These are phyloP conservation scores for Cyprinodon brontotheroides DNA, from an alignment of 2,113 vertebrate genomes.

Conservation along the genomic window DNA sequence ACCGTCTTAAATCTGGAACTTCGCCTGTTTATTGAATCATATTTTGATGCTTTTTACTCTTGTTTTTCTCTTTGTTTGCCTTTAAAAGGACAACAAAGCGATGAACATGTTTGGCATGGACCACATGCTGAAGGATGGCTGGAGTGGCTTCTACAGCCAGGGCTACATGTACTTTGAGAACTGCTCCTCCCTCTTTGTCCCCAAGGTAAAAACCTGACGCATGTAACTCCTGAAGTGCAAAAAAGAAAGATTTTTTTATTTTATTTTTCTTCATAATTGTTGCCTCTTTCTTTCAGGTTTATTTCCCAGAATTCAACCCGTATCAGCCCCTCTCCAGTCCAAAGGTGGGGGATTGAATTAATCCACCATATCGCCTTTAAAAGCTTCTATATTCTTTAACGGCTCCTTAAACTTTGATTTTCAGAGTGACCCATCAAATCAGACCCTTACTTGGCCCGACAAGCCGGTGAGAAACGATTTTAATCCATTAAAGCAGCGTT, in stretches of 20 bases:
- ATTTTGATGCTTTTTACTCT: background rate
- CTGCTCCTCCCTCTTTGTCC: constrained; percentile 85
- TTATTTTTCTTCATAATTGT: too few species aligned
- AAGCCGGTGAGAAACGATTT: constrained; percentile 70
- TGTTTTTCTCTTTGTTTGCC: background rate
- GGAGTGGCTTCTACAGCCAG: constrained; percentile 88
- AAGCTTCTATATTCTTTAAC: background rate
- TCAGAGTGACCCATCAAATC: constrained; percentile 71
- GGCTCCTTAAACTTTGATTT: background rate
- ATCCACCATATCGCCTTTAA: background rate
- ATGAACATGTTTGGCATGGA: constrained; percentile 83
- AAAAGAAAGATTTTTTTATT: too few species aligned
- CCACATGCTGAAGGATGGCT: constrained; percentile 82
- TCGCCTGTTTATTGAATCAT: background rate
- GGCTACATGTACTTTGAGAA: constrained; percentile 81
- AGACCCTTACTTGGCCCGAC: constrained; percentile 56
- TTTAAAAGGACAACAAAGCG: constrained; percentile 82
- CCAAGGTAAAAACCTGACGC: constrained; percentile 77
- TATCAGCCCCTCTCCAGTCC: constrained; percentile 81
- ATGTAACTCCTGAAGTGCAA: background rate
- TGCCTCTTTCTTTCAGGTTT: constrained; percentile 73
- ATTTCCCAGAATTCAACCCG: constrained; percentile 82
- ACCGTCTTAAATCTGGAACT: background rate
- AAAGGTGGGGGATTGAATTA: constrained; percentile 50
- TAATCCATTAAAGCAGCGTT: background rate